A percentile compares a stretch with the other conserved stretches of the same genome.
phyloP scores from a whole-genome alignment of 2,888 invertebrate species.

The Dasypolia templi region DNA sequence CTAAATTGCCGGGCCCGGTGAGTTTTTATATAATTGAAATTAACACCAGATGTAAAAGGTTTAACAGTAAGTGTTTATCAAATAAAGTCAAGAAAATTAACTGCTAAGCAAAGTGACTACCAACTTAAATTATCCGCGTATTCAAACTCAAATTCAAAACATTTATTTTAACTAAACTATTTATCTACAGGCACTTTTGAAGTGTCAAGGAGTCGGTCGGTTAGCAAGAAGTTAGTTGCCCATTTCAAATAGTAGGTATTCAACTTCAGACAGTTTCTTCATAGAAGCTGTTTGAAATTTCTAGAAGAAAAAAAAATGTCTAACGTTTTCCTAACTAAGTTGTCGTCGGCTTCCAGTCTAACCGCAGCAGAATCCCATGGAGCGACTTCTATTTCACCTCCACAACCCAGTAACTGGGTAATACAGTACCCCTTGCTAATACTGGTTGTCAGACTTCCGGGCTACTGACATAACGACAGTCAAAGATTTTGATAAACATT shows the following conservation, averaged over 20 bases:
- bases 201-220: neutral
- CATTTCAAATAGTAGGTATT: neutral
- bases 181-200: neutral
- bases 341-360: too few species aligned
- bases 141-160: neutral
- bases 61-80: neutral
- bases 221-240: neutral
- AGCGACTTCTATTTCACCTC: too few species aligned
- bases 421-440: too few species aligned
- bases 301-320: too few species aligned
- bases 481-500: neutral
- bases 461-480: too few species aligned
- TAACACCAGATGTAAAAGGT: neutral
- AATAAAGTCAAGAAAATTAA: neutral
- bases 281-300: too few species aligned
- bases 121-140: too few species aligned
- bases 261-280: too few species aligned
- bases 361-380: too few species aligned
- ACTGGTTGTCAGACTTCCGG: too few species aligned
- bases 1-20: conserved; percentile 82
- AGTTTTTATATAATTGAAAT: conserved; percentile 59
- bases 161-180: neutral
- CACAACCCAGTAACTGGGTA: too few species aligned
- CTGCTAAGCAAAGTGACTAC: neutral
- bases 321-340: too few species aligned